Conservation (phyloP, 1,140 invertebrate species). For the Agraylea sexmaculata region DNA sequence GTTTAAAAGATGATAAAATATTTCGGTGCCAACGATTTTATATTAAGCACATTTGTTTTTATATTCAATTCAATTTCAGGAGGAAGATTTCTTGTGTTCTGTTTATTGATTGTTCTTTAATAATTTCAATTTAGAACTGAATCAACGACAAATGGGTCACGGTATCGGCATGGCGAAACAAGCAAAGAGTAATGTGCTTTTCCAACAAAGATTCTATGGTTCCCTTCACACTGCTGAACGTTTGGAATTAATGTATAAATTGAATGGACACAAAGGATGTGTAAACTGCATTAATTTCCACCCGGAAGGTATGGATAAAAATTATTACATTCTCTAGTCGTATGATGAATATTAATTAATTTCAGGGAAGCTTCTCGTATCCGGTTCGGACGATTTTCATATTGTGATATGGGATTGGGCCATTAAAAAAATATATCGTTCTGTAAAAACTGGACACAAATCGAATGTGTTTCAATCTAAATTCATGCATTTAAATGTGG, state of each 20-base stretch:
- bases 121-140: conserved; percentile 47
- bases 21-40: too few relatives aligned
- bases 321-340: background rate
- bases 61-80: too few relatives aligned
- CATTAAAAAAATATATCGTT: conserved; percentile 46
- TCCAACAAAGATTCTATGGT: conserved; percentile 63
- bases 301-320: conserved; percentile 39
- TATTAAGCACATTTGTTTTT: too few relatives aligned
- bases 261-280: conserved; percentile 76
- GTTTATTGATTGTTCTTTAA: too few relatives aligned
- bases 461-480: conserved; percentile 85
- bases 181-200: conserved; percentile 43
- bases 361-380: conserved; percentile 61
- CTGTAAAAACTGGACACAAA: conserved; percentile 66
- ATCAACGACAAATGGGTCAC: conserved; percentile 49
- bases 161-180: conserved; percentile 35
- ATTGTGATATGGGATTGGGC: conserved; percentile 89
- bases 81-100: too few relatives aligned
- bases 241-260: conserved; percentile 63
- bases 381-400: conserved; percentile 81
- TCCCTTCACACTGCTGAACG: conserved; percentile 73
- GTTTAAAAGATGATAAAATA: too few relatives aligned
- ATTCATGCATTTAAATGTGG: conserved; percentile 43
- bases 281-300: conserved; percentile 91
- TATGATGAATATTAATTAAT: conserved; percentile 5